phyloP scores from a whole-genome alignment of 2,888 invertebrate species.

The Anorthoa munda region DNA sequence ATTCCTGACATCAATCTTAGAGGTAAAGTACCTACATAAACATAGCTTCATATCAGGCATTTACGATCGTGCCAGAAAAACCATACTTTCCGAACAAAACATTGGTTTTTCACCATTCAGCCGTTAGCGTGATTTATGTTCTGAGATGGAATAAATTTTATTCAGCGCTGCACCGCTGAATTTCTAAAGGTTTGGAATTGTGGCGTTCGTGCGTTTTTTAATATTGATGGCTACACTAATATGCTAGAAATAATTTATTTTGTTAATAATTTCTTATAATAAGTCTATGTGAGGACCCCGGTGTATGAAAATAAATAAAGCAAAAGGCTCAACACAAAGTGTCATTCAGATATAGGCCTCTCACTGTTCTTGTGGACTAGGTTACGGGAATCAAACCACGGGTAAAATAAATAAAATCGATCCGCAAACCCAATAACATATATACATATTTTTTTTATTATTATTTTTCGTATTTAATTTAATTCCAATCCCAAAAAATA shows the following conservation, averaged over 20 bases:
- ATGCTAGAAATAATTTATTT: too few species aligned
- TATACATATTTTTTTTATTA: too few species aligned
- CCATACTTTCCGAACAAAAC: conserved; percentile 53
- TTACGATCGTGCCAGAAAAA: conserved; percentile 37
- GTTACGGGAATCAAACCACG: too few species aligned
- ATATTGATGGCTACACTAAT: neutral
- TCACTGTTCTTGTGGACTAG: too few species aligned
- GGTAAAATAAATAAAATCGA: too few species aligned
- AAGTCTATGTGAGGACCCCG: too few species aligned
- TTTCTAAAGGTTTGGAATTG: conserved; percentile 38
- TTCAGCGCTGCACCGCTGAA: conserved; percentile 49
- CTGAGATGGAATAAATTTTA: conserved; percentile 51
- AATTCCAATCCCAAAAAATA: neutral
- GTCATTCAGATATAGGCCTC: too few species aligned
- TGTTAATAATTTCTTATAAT: too few species aligned
- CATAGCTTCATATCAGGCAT: conserved; percentile 27
- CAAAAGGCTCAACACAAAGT: too few species aligned
- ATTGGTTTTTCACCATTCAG: conserved; percentile 59
- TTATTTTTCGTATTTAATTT: too few species aligned
- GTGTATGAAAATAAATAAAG: too few species aligned
- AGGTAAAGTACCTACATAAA: conserved; percentile 7
- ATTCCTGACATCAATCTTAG: conserved; percentile 28
- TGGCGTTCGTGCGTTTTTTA: conserved; percentile 26
- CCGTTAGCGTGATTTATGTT: conserved; percentile 56
- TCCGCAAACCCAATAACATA: too few species aligned